Evolutionary conservation across 2,888 invertebrate genomes (phyloP).

Genomic region (Anticlea derivata): DNA sequence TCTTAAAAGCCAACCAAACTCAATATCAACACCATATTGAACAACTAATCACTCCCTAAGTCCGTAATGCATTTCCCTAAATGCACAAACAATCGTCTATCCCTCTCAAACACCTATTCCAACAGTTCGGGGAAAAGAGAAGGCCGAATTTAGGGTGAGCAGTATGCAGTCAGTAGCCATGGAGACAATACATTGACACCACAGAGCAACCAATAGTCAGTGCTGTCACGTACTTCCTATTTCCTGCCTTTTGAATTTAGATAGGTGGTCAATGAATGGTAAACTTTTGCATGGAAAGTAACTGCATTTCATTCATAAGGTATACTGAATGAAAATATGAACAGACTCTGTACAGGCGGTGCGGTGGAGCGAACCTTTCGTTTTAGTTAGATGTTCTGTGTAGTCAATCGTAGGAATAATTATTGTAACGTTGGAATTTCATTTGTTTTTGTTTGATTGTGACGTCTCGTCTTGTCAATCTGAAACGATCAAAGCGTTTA

Average conservation of each 20-base stretch:
- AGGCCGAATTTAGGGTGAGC: slow-evolving; percentile 15
- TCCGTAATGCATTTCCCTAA: slow-evolving; percentile 19
- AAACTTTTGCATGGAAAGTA: slow-evolving; percentile 49
- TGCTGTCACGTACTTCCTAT: slow-evolving; percentile 68
- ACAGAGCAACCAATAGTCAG: slow-evolving; percentile 18
- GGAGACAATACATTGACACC: slow-evolving; percentile 48
- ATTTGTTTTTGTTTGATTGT: too few species aligned
- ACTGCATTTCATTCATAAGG: slow-evolving; percentile 18
- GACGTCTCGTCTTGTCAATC: too few species aligned
- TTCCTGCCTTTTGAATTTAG: slow-evolving; percentile 67
- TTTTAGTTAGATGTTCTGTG: too few species aligned
- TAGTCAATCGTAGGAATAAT: too few species aligned
- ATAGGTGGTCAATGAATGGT: slow-evolving; percentile 50
- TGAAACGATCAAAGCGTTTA: too few species aligned
- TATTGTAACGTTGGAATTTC: too few species aligned
- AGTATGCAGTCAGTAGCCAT: slow-evolving; percentile 51
- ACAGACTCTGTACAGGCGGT: background rate
- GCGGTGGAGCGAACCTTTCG: too few species aligned
- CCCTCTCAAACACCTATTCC: slow-evolving; percentile 12
- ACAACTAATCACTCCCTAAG: background rate
- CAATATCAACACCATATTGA: background rate
- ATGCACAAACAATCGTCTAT: slow-evolving; percentile 23
- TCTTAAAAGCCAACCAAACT: too few species aligned
- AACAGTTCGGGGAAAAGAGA: slow-evolving; percentile 11
- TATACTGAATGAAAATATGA: slow-evolving; percentile 15